Evolutionary conservation across 2,113 vertebrate genomes (phyloP).

Genomic region (Seriola rivoliana): DNA sequence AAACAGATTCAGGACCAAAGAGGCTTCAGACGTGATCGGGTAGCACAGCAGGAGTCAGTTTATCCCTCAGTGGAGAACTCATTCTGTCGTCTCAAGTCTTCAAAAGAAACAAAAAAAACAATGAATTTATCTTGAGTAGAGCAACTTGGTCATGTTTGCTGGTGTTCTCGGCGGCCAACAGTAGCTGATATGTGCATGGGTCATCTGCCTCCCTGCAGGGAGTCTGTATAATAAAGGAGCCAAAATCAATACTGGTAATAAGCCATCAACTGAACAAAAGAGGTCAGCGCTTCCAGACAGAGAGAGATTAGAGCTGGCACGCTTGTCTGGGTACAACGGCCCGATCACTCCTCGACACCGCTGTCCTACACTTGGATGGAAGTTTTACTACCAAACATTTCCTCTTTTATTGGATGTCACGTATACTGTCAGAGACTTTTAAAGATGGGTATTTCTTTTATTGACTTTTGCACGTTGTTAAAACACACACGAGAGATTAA

Average conservation of each 20-base stretch:
- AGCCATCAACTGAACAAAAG: conserved; percentile 74
- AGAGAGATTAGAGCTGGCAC: conserved; percentile 61
- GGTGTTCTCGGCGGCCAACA: conserved; percentile 24
- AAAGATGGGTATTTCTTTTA: background rate
- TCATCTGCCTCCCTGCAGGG: conserved; percentile 70
- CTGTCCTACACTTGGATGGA: background rate
- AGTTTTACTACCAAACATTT: conserved; percentile 21
- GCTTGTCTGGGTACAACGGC: conserved; percentile 38
- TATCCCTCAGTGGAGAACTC: background rate
- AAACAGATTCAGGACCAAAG: conserved; percentile 2
- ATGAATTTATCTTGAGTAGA: background rate
- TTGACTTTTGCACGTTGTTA: background rate
- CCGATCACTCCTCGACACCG: background rate
- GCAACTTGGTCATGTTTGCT: background rate
- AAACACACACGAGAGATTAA: background rate
- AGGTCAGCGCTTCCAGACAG: conserved; percentile 79
- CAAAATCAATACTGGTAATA: conserved; percentile 79
- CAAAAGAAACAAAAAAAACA: background rate
- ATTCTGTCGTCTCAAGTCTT: background rate
- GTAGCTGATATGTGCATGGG: conserved; percentile 67
- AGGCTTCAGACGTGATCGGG: background rate
- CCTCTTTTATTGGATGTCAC: background rate
- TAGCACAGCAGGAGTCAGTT: background rate
- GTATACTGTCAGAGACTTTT: background rate
- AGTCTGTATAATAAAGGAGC: conserved; percentile 66